Conservation (phyloP, 2,797 vertebrate genomes). For the Propithecus deckenii region DNA sequence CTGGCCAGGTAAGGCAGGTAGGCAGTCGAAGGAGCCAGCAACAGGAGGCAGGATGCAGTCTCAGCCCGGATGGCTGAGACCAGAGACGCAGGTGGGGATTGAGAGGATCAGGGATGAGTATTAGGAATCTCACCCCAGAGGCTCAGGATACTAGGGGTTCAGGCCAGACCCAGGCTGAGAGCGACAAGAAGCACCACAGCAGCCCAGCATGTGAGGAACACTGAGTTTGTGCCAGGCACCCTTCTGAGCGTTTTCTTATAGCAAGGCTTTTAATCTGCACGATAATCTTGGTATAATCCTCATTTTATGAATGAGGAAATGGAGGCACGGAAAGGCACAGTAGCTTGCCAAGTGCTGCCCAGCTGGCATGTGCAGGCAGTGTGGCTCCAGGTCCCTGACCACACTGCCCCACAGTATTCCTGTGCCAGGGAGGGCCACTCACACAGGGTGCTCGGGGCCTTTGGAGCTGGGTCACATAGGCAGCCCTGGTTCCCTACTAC, state of each 20-base stretch:
- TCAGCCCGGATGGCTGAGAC: background rate
- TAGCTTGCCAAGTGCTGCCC: background rate
- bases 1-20: conserved; percentile 51
- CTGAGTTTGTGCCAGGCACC: background rate
- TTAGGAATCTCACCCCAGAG: background rate
- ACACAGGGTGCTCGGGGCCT: background rate
- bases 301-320: conserved; percentile 10
- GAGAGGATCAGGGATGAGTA: background rate
- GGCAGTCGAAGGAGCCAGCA: conserved; percentile 46
- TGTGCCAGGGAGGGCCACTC: background rate
- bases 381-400: background rate
- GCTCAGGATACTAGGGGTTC: background rate
- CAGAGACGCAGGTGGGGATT: background rate
- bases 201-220: background rate
- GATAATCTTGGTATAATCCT: background rate
- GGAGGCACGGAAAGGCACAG: background rate
- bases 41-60: conserved; percentile 39
- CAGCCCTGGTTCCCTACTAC: background rate
- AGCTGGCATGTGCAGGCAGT: background rate
- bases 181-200: background rate
- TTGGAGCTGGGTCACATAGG: background rate
- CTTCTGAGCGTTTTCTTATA: background rate
- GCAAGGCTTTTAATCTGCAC: background rate
- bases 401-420: background rate
- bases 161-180: background rate